These are phyloP conservation scores for Denticeps clupeoides DNA, from an alignment of 2,797 vertebrate species.

Conservation along the genomic window DNA sequence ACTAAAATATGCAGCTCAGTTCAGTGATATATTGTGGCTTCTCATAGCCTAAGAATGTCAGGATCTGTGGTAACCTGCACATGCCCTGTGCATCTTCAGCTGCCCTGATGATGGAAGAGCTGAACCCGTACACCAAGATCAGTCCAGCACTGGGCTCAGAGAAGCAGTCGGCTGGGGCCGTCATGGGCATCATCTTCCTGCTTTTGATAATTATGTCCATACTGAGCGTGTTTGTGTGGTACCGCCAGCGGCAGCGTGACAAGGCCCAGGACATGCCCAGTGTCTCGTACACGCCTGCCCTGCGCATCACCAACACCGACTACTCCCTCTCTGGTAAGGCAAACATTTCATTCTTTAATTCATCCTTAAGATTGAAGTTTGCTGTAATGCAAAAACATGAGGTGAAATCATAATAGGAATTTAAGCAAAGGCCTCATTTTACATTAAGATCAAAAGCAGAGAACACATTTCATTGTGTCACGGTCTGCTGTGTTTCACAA, in stretches of 20 bases:
- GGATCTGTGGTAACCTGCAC: too few species aligned
- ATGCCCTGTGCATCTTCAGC: slow-evolving; percentile 57
- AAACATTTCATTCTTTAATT: too few species aligned
- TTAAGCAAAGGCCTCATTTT: too few species aligned
- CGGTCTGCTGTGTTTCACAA: too few species aligned
- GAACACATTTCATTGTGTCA: too few species aligned
- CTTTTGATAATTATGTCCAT: slow-evolving; percentile 90
- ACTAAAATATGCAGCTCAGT: too few species aligned
- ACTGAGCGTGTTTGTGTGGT: slow-evolving; percentile 92
- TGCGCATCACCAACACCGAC: slow-evolving; percentile 88
- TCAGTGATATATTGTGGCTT: too few species aligned
- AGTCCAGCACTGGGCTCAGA: slow-evolving; percentile 87
- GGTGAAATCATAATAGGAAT: too few species aligned
- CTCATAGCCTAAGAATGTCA: too few species aligned
- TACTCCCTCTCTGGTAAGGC: slow-evolving; percentile 89
- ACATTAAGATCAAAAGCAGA: too few species aligned
- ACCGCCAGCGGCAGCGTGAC: slow-evolving; percentile 83
- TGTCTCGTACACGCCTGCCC: slow-evolving; percentile 88
- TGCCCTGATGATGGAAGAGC: slow-evolving; percentile 97
- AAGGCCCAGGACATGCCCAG: slow-evolving; percentile 93
- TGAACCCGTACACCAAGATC: slow-evolving; percentile 98
- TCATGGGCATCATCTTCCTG: slow-evolving; percentile 91
- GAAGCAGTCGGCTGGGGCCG: slow-evolving; percentile 88
- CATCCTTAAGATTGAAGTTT: too few species aligned
- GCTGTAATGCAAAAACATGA: too few species aligned